Evolutionary conservation across 1,140 invertebrate species (phyloP).

Genomic region (Trypoxylus dichotomus): DNA sequence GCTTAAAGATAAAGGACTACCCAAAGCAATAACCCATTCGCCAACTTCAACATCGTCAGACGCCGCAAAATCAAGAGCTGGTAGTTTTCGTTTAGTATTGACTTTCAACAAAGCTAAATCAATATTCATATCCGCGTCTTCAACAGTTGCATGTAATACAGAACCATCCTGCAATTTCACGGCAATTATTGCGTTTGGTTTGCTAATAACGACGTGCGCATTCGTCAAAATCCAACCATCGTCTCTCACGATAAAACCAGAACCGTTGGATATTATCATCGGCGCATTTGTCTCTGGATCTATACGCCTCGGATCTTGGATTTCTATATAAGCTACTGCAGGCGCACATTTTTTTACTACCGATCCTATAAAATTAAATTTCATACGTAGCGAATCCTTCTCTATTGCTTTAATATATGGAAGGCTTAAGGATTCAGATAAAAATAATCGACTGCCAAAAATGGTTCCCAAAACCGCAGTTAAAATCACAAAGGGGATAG

Average conservation of each 20-base stretch:
- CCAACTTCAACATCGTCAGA: conserved; percentile 77
- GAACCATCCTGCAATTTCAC: conserved; percentile 59
- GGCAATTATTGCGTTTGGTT: conserved; percentile 67
- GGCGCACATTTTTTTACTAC: conserved; percentile 81
- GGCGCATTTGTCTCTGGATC: conserved; percentile 65
- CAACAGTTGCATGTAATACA: conserved; percentile 65
- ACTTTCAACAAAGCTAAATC: conserved; percentile 87
- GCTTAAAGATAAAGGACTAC: conserved; percentile 80
- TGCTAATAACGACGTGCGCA: conserved; percentile 88
- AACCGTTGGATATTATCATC: conserved; percentile 76
- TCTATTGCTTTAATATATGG: not conserved
- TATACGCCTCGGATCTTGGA: conserved; percentile 67
- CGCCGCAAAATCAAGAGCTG: conserved; percentile 75
- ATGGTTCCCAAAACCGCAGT: not conserved
- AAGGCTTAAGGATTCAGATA: not conserved
- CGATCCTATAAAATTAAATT: conserved; percentile 86
- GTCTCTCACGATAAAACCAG: conserved; percentile 85
- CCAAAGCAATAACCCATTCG: conserved; percentile 90
- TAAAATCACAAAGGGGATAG: not conserved
- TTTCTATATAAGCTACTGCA: conserved; percentile 88
- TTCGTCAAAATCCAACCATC: conserved; percentile 93
- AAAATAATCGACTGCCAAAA: not conserved
- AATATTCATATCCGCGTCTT: conserved; percentile 79
- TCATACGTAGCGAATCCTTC: conserved; percentile 31
- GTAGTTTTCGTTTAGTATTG: conserved; percentile 65